phyloP scores from a whole-genome alignment of 2,797 vertebrate species.

The Fistularia tabacaria region DNA sequence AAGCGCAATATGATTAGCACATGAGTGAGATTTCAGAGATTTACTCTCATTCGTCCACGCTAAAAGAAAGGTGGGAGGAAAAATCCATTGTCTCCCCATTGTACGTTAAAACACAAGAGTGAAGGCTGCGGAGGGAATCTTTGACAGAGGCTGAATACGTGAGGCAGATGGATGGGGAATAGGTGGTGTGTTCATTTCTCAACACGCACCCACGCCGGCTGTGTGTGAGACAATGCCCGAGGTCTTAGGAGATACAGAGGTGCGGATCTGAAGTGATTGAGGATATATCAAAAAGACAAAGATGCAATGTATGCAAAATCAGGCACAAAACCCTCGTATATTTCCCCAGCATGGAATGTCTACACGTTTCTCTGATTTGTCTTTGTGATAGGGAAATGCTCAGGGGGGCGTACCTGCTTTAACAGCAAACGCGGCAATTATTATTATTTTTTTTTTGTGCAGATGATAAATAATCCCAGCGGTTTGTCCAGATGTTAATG shows the following conservation, averaged over 20 bases:
- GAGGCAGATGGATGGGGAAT: conserved; percentile 19
- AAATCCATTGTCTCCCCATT: conserved; percentile 36
- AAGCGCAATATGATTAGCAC: conserved; percentile 31
- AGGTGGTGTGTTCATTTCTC: conserved; percentile 24
- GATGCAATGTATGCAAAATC: conserved; percentile 21
- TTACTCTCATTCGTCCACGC: conserved; percentile 13
- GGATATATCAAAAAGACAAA: conserved; percentile 7
- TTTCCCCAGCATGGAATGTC: too few species aligned
- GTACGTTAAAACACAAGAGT: conserved; percentile 27
- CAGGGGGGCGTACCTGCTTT: too few species aligned
- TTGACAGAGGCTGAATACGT: conserved; percentile 34
- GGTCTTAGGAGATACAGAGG: conserved; percentile 22
- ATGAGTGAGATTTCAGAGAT: conserved; percentile 27
- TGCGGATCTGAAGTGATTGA: conserved; percentile 25
- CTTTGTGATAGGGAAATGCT: too few species aligned
- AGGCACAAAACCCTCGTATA: too few species aligned
- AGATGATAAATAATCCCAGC: too few species aligned
- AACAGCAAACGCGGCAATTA: too few species aligned
- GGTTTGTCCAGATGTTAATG: too few species aligned
- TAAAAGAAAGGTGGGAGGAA: conserved; percentile 36
- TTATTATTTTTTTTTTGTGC: too few species aligned
- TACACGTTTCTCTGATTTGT: too few species aligned
- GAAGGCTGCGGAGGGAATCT: conserved; percentile 1
- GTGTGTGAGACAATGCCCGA: conserved; percentile 11
- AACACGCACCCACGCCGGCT: conserved; percentile 17